A percentile compares a stretch with the other conserved stretches of the same genome.
phyloP scores from a whole-genome alignment of 2,113 vertebrate species.

The Brachionichthys hirsutus region DNA sequence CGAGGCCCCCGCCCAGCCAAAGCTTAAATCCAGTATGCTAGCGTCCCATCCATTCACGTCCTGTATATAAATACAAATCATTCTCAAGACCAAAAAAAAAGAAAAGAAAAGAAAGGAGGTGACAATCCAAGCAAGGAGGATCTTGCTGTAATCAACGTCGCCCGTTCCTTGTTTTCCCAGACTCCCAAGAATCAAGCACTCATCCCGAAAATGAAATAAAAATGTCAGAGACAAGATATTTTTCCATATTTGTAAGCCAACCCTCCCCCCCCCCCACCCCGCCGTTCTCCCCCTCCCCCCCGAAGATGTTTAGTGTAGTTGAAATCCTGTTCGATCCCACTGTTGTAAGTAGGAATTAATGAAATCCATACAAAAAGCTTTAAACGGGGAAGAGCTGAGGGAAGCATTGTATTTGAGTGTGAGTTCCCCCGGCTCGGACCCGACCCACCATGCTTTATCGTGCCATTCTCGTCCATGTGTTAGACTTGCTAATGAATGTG shows the following conservation, averaged over 20 bases:
- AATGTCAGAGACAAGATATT: slow-evolving; percentile 74
- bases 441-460: slow-evolving; percentile 72
- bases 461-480: slow-evolving; percentile 77
- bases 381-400: slow-evolving; percentile 61
- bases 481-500: slow-evolving; percentile 81
- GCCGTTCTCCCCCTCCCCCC: slow-evolving; percentile 52
- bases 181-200: slow-evolving; percentile 59
- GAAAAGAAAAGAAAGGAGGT: slow-evolving; percentile 72
- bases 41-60: slow-evolving; percentile 65
- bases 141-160: slow-evolving; percentile 82
- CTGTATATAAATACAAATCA: slow-evolving; percentile 72
- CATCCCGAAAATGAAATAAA: slow-evolving; percentile 52
- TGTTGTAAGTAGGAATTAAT: slow-evolving; percentile 77
- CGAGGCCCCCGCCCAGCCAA: slow-evolving; percentile 69
- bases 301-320: slow-evolving; percentile 76
- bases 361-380: slow-evolving; percentile 75
- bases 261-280: slow-evolving; percentile 31
- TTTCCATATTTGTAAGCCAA: slow-evolving; percentile 79
- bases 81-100: slow-evolving; percentile 74
- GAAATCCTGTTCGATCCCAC: slow-evolving; percentile 73
- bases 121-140: slow-evolving; percentile 83
- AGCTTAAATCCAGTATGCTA: slow-evolving; percentile 67
- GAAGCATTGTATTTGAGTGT: slow-evolving; percentile 65
- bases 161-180: slow-evolving; percentile 73
- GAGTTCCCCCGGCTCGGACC: slow-evolving; percentile 63